phyloP scores from a whole-genome alignment of 2,797 vertebrate species.

The Rhinatrema bivittatum region DNA sequence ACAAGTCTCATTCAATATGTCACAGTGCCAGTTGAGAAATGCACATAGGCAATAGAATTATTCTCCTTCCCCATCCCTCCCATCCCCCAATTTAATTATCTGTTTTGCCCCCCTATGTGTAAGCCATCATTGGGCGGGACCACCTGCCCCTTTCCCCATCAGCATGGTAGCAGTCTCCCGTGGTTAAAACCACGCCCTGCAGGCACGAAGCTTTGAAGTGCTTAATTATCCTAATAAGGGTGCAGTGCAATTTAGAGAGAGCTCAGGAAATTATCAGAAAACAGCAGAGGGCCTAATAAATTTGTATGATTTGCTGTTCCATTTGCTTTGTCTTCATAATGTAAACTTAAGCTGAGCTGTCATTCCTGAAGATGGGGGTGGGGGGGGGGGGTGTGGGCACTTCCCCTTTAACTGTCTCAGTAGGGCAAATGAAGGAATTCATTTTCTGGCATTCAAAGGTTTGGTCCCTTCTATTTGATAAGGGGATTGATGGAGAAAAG shows the following conservation, averaged over 20 bases:
- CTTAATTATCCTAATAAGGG: constrained; percentile 28
- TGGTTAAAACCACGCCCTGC: neutral
- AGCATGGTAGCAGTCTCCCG: no score
- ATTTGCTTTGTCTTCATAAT: constrained; percentile 70
- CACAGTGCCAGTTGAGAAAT: neutral
- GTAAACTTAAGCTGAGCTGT: constrained; percentile 60
- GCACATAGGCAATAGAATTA: neutral
- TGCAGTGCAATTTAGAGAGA: constrained; percentile 28
- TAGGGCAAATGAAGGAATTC: no score
- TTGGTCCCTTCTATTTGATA: no score
- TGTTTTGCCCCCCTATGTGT: constrained; percentile 12
- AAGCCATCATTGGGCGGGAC: no score
- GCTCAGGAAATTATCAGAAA: constrained; percentile 34
- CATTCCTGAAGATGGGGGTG: constrained; percentile 62
- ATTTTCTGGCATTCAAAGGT: no score
- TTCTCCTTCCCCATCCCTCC: neutral
- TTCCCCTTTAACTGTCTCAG: no score
- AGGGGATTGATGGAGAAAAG: no score
- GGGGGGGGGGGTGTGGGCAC: no score
- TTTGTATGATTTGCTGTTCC: constrained; percentile 61
- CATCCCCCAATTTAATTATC: neutral
- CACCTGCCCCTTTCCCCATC: neutral
- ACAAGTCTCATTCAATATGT: neutral
- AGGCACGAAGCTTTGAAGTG: constrained; percentile 7
- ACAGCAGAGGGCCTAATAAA: constrained; percentile 50